A percentile compares a stretch with the other conserved stretches of the same genome.
phyloP scores from a whole-genome alignment of 2,888 invertebrate species.

The Homarus gammarus region DNA sequence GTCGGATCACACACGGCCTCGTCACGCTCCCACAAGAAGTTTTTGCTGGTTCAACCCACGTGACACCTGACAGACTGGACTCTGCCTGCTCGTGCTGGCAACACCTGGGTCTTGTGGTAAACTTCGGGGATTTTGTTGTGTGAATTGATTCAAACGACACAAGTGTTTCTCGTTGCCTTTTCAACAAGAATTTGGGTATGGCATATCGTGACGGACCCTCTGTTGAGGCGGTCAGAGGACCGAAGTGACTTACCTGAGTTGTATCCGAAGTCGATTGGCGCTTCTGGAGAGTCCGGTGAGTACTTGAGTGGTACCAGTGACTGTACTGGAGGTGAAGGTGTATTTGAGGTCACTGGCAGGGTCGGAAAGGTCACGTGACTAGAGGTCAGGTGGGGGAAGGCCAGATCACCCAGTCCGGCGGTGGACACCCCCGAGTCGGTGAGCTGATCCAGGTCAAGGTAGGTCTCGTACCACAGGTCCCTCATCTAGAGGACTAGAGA shows the following conservation, averaged over 20 bases:
- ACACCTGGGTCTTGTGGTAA: background rate
- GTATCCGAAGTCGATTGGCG: conserved; percentile 38
- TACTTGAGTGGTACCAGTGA: conserved; percentile 49
- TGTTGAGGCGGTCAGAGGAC: no score
- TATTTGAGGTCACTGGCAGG: conserved; percentile 54
- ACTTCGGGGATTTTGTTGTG: background rate
- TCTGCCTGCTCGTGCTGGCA: background rate
- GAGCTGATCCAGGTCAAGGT: conserved; percentile 71
- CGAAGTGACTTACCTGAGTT: conserved; percentile 47
- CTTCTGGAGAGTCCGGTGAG: conserved; percentile 58
- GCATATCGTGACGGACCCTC: no score
- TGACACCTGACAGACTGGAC: background rate
- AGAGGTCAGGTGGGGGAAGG: conserved; percentile 68
- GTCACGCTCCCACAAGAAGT: background rate
- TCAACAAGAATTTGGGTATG: background rate
- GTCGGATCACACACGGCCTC: background rate
- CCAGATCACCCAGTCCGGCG: conserved; percentile 70
- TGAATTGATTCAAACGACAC: background rate
- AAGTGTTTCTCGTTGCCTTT: background rate
- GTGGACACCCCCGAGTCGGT: conserved; percentile 67
- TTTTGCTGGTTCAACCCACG: background rate
- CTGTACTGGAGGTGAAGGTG: conserved; percentile 48
- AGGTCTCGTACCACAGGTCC: conserved; percentile 75
- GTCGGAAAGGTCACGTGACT: conserved; percentile 57
- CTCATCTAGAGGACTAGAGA: conserved; percentile 67